Base-by-base conservation (phyloP, 2,888 invertebrate species). In the Pardosa pseudoannulata region DNA sequence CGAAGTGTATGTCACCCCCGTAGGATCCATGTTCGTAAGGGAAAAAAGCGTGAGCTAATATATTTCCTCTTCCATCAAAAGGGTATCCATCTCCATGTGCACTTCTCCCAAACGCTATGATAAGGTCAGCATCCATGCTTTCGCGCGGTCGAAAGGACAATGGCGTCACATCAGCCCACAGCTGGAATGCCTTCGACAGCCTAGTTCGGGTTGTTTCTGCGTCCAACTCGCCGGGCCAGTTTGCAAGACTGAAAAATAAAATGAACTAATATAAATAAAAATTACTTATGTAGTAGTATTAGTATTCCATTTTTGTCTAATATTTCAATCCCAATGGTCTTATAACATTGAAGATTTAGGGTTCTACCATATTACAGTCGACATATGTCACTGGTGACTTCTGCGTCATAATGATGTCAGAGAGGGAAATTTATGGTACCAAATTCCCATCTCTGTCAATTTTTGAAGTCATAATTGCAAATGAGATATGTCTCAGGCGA, bases 41-140 rank as follows among this genome's bases (percentile, higher is more conserved):
- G 88, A 94, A 95, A 91, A 94, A 96, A 0, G 96, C 96, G 91
- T 96, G 96, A 0, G 96, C 96, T 32, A 96, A 92, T 85, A 95
- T 93, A 74, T 95, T 94, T 41, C 97, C 92, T 7, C 93, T 93
- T 0, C 96, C 95, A 92, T 96, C 96, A 91, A 96, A 96, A 0
- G 96, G 94, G 91, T 94, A 95, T 80, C 93, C 93, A 90, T 96
- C 96, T 0, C 95, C 95, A 89, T 96, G 96, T 89, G 94, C 93
- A 50, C 93, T 93, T 31, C 93, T 93, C 0, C 94, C 95, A 92
- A 96, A 96, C 1, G 94, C 93, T 27, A 96, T 93, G 79, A 94
- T 93, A 88, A 96, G 96, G 90, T 96, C 96, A 0, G 96, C 95
- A 9, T 93, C 92, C 64, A 87, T 74, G 0, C 93, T 93, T 79